phyloP scores from a whole-genome alignment of 2,888 invertebrate species.

The Anagyrus pseudococci region DNA sequence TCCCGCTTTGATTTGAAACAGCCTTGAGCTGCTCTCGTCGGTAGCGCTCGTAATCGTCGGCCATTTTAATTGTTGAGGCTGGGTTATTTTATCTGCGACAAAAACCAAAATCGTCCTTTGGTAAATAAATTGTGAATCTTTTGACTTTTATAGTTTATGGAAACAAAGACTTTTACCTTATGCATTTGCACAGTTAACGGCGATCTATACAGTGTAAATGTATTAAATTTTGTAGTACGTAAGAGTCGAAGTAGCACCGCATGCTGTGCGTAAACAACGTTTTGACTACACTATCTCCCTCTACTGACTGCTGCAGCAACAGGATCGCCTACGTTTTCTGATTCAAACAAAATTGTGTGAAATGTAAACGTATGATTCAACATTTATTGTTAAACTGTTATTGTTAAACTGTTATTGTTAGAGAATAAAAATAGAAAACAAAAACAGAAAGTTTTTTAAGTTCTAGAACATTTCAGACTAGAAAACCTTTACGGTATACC shows the following conservation, averaged over 20 bases:
- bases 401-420: too few species aligned
- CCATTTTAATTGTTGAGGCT: background rate
- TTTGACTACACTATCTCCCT: constrained; percentile 30
- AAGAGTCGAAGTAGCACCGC: background rate
- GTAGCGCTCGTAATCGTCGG: constrained; percentile 46
- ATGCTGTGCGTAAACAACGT: constrained; percentile 6
- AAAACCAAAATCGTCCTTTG: background rate
- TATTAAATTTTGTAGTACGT: background rate
- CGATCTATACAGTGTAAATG: too few species aligned
- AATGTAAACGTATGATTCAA: too few species aligned
- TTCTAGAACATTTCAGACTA: too few species aligned
- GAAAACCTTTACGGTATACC: too few species aligned
- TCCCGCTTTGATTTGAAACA: constrained; percentile 56
- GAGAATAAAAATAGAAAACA: too few species aligned
- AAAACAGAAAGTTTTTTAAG: too few species aligned
- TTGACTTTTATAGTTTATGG: background rate
- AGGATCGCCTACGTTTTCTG: too few species aligned
- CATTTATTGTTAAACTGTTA: too few species aligned
- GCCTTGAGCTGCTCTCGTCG: constrained; percentile 54
- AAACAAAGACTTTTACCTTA: constrained; percentile 12
- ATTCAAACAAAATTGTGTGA: too few species aligned
- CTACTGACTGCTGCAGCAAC: constrained; percentile 15
- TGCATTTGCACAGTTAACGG: background rate
- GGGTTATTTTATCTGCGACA: constrained; percentile 9
- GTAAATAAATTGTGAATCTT: background rate